Percentiles rank a stretch among this genome's conserved stretches.
phyloP scores from a whole-genome alignment of 2,113 vertebrate genomes.

The Numenius arquata region DNA sequence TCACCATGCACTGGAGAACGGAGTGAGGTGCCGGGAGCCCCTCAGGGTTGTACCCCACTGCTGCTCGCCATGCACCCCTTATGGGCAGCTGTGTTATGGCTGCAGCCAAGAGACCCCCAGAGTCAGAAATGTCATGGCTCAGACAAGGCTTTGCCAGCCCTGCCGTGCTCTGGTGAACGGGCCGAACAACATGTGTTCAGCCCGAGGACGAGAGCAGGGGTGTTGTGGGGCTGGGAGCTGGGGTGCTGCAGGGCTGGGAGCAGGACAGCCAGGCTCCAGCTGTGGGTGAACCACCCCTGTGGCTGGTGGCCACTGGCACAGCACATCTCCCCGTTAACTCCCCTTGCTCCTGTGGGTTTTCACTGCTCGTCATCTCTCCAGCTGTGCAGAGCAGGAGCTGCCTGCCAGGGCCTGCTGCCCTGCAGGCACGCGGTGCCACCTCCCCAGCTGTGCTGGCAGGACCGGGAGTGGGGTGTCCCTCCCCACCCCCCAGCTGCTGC shows the following conservation, averaged over 20 bases:
- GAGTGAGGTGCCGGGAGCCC: not conserved
- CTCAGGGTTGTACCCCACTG: too few relatives aligned
- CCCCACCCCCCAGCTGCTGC: not conserved
- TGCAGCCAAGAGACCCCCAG: not conserved
- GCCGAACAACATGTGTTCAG: not conserved
- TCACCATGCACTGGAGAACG: not conserved
- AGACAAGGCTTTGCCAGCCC: not conserved
- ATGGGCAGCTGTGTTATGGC: accelerated
- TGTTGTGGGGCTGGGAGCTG: not conserved
- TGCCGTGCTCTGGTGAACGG: not conserved
- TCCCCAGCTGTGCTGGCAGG: not conserved
- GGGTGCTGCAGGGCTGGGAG: not conserved
- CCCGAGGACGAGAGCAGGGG: not conserved
- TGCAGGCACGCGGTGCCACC: accelerated
- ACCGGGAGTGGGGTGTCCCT: not conserved
- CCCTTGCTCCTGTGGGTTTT: accelerated
- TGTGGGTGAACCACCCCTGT: not conserved
- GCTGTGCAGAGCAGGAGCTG: not conserved
- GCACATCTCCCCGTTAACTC: not conserved
- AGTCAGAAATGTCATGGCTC: not conserved
- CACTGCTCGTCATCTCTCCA: accelerated
- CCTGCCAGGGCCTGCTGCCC: not conserved
- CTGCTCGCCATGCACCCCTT: not conserved
- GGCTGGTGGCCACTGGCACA: not conserved
- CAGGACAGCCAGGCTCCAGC: not conserved